Conservation (phyloP, 2,888 invertebrate species). For the Metellina segmentata region DNA sequence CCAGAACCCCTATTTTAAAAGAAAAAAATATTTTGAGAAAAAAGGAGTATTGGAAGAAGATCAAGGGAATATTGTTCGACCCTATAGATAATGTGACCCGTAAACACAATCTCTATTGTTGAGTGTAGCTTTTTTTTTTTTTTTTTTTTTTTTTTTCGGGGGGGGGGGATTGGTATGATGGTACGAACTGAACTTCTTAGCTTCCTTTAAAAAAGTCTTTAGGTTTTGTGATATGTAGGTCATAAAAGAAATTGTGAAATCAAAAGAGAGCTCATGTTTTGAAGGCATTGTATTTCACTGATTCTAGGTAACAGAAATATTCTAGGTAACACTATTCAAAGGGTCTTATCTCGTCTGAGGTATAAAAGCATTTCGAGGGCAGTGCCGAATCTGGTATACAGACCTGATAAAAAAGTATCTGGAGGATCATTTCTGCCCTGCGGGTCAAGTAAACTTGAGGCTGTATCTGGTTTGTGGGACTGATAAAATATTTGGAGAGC, state of each 20-base stretch:
- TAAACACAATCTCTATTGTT: slow-evolving; percentile 7
- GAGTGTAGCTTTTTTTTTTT: neutral
- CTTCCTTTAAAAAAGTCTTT: neutral
- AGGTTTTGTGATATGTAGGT: neutral
- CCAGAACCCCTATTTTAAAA: neutral
- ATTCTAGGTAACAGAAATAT: neutral
- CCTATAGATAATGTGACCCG: slow-evolving; percentile 33
- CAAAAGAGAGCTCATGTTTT: neutral
- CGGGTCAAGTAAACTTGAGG: too few relatives aligned
- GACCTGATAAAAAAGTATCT: too few relatives aligned
- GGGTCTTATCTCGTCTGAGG: too few relatives aligned
- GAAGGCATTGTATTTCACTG: neutral
- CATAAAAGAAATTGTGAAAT: neutral
- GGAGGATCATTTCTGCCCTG: too few relatives aligned
- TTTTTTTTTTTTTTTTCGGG: too few relatives aligned
- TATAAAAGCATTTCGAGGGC: too few relatives aligned
- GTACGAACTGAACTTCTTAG: neutral
- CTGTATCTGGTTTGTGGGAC: too few relatives aligned
- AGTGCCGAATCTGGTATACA: too few relatives aligned
- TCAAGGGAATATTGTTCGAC: slow-evolving; percentile 18
- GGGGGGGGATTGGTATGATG: neutral
- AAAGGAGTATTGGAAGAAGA: slow-evolving; percentile 11
- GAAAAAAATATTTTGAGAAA: slow-evolving; percentile 14
- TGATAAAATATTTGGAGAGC: too few relatives aligned
- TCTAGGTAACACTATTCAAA: too few relatives aligned